These are phyloP conservation scores for Phalacrocorax carbo DNA, from an alignment of 2,113 vertebrate species.

Conservation along the genomic window DNA sequence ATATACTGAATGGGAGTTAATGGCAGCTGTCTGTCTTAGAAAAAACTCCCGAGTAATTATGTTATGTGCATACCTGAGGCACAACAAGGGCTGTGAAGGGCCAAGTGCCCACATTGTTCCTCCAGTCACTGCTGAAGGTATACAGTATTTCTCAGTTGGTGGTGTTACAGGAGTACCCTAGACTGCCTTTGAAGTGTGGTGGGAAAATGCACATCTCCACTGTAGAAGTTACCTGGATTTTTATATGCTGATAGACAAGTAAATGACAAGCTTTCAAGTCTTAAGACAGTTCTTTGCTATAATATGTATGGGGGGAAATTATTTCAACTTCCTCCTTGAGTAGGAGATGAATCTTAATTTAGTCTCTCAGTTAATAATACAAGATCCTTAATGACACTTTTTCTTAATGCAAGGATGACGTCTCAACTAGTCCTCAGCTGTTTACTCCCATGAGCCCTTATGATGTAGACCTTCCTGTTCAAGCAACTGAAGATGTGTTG, in stretches of 20 bases:
- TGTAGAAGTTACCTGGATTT: not conserved
- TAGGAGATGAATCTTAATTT: not conserved
- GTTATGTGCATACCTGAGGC: not conserved
- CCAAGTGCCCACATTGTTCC: not conserved
- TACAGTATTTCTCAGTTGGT: not conserved
- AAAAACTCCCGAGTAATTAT: not conserved
- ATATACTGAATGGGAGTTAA: not conserved
- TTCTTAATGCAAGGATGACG: slow-evolving; percentile 60
- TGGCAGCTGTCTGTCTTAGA: not conserved
- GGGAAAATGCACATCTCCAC: not conserved
- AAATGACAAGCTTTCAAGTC: rapidly evolving
- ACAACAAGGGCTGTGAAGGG: not conserved
- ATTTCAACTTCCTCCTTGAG: not conserved
- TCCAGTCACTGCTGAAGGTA: not conserved
- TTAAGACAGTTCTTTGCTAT: not conserved
- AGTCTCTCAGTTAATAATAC: not conserved
- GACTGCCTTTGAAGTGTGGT: too few relatives aligned
- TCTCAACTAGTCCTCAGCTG: slow-evolving; percentile 35
- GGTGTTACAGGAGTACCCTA: not conserved
- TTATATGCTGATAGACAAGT: not conserved
- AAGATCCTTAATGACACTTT: not conserved
- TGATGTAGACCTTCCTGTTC: slow-evolving; percentile 61
- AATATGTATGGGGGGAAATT: rapidly evolving
- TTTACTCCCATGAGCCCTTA: slow-evolving; percentile 62
- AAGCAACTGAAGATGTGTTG: slow-evolving; percentile 2